Conservation (phyloP, 2,113 vertebrate genomes). For the Megaptera novaeangliae region DNA sequence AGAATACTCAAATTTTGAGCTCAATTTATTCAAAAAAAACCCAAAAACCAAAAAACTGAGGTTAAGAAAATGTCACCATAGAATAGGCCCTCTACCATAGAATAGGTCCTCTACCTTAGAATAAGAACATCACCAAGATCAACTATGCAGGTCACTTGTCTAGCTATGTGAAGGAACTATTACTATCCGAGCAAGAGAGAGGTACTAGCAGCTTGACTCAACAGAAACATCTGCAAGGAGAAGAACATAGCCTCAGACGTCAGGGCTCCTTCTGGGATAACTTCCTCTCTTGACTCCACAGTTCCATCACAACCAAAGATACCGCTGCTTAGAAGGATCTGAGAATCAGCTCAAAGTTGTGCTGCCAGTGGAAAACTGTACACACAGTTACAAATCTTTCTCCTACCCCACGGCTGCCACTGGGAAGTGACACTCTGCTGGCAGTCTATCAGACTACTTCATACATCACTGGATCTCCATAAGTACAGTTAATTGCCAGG, state of each 20-base stretch:
- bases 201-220: not conserved
- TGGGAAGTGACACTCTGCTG: not conserved
- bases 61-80: not conserved
- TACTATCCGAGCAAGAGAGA: not conserved
- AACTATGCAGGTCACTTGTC: not conserved
- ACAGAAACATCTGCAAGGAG: not conserved
- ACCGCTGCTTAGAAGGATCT: not conserved
- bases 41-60: not conserved
- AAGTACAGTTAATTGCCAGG: not conserved
- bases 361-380: too few relatives aligned
- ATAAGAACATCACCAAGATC: not conserved
- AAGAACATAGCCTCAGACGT: not conserved
- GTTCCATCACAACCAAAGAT: not conserved
- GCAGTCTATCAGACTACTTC: not conserved
- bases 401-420: not conserved
- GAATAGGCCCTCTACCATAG: not conserved
- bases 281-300: not conserved
- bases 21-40: not conserved
- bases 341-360: not conserved
- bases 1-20: not conserved
- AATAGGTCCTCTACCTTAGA: not conserved
- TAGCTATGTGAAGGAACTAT: not conserved
- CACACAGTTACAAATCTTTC: rapidly evolving
- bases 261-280: not conserved
- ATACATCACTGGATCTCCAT: not conserved